Conservation (phyloP, 2,113 vertebrate species). For the Oncorhynchus nerka region DNA sequence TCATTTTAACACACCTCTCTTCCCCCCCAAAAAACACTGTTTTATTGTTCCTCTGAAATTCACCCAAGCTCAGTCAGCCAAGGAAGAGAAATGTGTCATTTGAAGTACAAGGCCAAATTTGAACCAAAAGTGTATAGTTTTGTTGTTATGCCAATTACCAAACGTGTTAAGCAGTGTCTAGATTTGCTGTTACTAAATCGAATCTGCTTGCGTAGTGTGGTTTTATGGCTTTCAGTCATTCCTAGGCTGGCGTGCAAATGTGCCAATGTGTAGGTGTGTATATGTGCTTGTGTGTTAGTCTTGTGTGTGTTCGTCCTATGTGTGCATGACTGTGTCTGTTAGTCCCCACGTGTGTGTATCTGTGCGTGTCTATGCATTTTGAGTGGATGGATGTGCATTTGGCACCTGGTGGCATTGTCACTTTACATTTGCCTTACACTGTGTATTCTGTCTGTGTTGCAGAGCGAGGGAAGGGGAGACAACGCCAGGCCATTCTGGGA, state of each 20-base stretch:
- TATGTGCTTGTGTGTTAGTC: background rate
- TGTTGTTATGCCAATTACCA: no score
- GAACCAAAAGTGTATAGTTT: background rate
- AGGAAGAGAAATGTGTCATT: background rate
- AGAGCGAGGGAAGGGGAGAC: slow-evolving; percentile 92
- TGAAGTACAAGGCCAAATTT: background rate
- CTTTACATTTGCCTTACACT: background rate
- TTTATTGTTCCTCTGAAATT: no score
- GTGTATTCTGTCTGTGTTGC: slow-evolving; percentile 49
- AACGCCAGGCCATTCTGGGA: slow-evolving; percentile 95
- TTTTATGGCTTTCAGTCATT: background rate
- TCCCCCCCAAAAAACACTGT: background rate
- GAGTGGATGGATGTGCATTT: background rate
- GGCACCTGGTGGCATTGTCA: background rate
- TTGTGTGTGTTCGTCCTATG: background rate
- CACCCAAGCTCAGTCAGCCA: no score
- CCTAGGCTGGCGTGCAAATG: no score
- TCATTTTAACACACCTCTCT: no score
- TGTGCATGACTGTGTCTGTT: background rate
- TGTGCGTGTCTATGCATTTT: background rate
- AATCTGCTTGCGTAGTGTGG: background rate
- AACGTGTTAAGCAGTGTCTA: no score
- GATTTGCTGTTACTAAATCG: no score
- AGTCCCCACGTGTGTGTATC: background rate
- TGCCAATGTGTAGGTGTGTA: background rate